phyloP scores from a whole-genome alignment of 92 coral and sea anemone genomes.

The Pocillopora meandrina region DNA sequence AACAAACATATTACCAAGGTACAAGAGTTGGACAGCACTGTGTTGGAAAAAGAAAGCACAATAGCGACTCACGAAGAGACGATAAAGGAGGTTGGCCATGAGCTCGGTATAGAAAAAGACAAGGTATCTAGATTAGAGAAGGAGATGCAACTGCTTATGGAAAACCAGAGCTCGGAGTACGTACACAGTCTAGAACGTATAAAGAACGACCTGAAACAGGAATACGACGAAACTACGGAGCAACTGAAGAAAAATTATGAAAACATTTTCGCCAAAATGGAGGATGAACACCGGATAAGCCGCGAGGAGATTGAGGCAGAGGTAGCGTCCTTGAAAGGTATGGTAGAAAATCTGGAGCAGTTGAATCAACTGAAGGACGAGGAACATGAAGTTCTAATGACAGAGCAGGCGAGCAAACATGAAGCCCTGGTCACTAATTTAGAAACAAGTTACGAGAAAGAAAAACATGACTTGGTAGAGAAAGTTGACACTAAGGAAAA shows the following conservation, averaged over 20 bases:
- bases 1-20: conserved; percentile 48
- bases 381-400: conserved; percentile 66
- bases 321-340: conserved; percentile 82
- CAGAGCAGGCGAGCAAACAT: conserved; percentile 73
- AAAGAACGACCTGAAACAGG: conserved; percentile 67
- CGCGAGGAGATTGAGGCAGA: conserved; percentile 77
- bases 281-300: conserved; percentile 72
- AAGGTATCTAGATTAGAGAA: conserved; percentile 59
- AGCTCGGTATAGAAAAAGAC: conserved; percentile 62
- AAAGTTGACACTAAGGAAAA: conserved; percentile 33
- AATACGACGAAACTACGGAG: conserved; percentile 69
- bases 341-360: conserved; percentile 90
- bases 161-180: conserved; percentile 66
- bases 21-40: conserved; percentile 48
- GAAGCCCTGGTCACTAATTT: conserved; percentile 53
- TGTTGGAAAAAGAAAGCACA: conserved; percentile 60
- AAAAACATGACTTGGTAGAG: conserved; percentile 34
- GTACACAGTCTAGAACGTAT: conserved; percentile 73
- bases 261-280: conserved; percentile 71
- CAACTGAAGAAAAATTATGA: conserved; percentile 77
- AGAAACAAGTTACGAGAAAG: conserved; percentile 53
- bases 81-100: conserved; percentile 52
- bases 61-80: conserved; percentile 58
- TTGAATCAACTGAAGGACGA: conserved; percentile 83
- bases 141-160: conserved; percentile 61